These are phyloP conservation scores for Oreochromis aureus DNA, from an alignment of 2,113 vertebrate genomes.

Conservation along the genomic window DNA sequence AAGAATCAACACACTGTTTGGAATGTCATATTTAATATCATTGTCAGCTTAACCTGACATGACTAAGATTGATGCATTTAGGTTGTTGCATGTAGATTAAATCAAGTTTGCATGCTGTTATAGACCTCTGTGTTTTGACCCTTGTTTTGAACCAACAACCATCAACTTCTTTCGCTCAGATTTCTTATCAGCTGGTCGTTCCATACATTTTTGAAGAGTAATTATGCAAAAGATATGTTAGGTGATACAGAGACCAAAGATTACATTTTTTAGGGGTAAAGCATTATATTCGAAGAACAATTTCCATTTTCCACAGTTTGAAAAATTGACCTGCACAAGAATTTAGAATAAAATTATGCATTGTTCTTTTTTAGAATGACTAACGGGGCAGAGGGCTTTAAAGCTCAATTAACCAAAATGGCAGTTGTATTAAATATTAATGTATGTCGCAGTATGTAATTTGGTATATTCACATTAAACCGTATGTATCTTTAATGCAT, in stretches of 20 bases:
- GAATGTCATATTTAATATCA: not conserved
- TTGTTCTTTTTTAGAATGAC: not conserved
- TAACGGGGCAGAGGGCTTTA: fast-evolving
- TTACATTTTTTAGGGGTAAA: not conserved
- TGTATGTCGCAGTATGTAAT: not conserved
- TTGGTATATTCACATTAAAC: not conserved
- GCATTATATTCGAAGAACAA: not conserved
- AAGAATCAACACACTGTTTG: not conserved
- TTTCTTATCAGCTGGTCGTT: not conserved
- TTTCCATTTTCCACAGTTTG: not conserved
- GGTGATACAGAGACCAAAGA: not conserved
- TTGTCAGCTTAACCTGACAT: not conserved
- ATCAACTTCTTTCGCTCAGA: not conserved
- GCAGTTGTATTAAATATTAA: not conserved
- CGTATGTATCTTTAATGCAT: not conserved
- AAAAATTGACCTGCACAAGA: not conserved
- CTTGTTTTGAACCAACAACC: not conserved
- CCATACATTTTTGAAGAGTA: not conserved
- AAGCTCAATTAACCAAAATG: not conserved
- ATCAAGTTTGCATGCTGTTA: fast-evolving
- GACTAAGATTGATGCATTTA: not conserved
- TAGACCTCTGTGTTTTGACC: not conserved
- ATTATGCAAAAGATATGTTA: not conserved
- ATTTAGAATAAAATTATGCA: not conserved
- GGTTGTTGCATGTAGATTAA: not conserved